Base-by-base conservation (phyloP, 37 sponge, comb jelly and placozoan genomes). In the Chondrilla cf. caribensis region DNA sequence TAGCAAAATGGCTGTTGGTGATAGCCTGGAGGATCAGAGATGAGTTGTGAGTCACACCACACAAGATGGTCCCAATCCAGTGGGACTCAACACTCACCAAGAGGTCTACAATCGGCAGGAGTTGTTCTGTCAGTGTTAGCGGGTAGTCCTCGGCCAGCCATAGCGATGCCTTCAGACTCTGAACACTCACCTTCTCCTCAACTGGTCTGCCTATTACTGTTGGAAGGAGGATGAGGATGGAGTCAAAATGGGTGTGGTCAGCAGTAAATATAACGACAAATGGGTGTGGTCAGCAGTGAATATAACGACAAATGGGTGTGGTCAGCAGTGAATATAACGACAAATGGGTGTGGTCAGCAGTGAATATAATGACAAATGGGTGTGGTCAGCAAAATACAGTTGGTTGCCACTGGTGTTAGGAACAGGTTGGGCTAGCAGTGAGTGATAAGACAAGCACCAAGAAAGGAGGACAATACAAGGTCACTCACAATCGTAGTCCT, bases 141-240 rank as follows among this genome's bases (percentile, higher is more conserved):
- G 97, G 97, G 44, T 89, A 94, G 51, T 88, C 87, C 38, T 99
- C 95, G 38, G 91, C 90, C 70, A 99, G 82, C 85, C 92, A 96
- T 40, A 96, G 86, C 0, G 90, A 88, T 5, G 97, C 99, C 83
- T 96, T 99, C 78, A 99, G 84, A 58, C 84, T 84, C 89, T 99
- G 97, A 4, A 85, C 79, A 21, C 79, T 84, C 39, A 81, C 84
- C 38, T 42, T 73, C 44, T 89, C 88, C 83, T 90, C 93, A 31
- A 78, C 84, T 25, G 78, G 54, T 8, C 90, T 55, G 1, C 97
- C 97, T 33, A 97, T 83, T 19, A 57, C 93, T 93, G 79, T 6
- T 8, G 28, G n/a, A n/a, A n/a, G n/a, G n/a, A n/a, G n/a, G n/a
- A n/a, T n/a, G 81, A 18, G n/a, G 42, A 38, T 11, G 28, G 38